phyloP scores from a whole-genome alignment of 2,797 vertebrate species.

The Acanthornis magna region DNA sequence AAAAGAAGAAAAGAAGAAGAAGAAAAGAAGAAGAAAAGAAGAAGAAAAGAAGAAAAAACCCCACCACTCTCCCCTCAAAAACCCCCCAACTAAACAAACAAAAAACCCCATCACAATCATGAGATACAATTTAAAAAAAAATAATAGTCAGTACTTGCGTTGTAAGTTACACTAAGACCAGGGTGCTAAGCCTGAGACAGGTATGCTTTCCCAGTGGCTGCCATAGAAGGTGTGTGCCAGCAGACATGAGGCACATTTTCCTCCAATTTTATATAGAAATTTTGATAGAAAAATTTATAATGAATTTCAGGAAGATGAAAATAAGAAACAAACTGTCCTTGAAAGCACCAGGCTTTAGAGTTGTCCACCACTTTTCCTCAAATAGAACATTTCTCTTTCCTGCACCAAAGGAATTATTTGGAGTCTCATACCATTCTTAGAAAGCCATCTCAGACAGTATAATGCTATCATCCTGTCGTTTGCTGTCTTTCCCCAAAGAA shows the following conservation, averaged over 20 bases:
- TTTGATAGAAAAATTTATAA: background rate
- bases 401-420: background rate
- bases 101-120: background rate
- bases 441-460: background rate
- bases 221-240: background rate
- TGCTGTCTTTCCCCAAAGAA: background rate
- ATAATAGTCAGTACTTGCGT: background rate
- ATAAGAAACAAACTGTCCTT: background rate
- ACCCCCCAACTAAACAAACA: background rate
- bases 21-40: no score
- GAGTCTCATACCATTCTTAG: background rate
- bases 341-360: background rate
- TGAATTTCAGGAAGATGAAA: background rate
- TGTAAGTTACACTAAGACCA: background rate
- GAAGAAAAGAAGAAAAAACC: background rate
- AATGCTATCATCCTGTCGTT: background rate
- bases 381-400: background rate
- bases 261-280: background rate
- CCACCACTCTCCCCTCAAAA: background rate
- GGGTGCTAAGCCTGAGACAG: background rate
- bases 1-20: no score
- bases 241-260: background rate
- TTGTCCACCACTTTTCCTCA: background rate
- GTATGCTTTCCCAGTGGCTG: background rate
- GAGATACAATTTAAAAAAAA: background rate